Evolutionary conservation across 1,140 invertebrate genomes (phyloP).

Genomic region (Bilobella aurantiaca): DNA sequence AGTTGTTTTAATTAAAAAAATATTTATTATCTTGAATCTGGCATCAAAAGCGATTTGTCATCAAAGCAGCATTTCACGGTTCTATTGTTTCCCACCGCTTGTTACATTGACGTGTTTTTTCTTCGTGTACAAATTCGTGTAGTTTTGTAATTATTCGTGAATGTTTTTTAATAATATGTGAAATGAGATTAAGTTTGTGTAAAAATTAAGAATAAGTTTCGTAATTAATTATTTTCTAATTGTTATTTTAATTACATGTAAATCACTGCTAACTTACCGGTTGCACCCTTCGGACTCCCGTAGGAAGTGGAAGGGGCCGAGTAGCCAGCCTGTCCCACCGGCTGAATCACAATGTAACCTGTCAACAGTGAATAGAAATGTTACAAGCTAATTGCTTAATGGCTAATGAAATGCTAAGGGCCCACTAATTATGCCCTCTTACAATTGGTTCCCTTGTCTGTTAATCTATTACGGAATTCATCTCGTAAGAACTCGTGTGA

Average conservation of each 20-base stretch:
- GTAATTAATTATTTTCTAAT: neutral
- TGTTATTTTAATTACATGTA: neutral
- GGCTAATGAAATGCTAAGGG: neutral
- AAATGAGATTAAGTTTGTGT: too few species aligned
- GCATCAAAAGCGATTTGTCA: too few species aligned
- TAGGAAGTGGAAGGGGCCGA: neutral
- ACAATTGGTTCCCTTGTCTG: neutral
- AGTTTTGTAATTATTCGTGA: too few species aligned
- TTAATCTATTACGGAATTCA: neutral
- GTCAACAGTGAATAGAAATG: neutral
- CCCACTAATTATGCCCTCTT: neutral
- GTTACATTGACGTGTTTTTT: neutral
- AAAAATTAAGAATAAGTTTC: neutral
- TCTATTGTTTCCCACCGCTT: neutral
- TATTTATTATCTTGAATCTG: too few species aligned
- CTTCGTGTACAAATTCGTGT: neutral
- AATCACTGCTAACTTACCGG: neutral
- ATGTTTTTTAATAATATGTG: too few species aligned
- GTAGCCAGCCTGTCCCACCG: neutral
- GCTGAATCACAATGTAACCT: constrained; percentile 3
- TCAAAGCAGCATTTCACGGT: too few species aligned
- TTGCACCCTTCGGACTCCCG: neutral
- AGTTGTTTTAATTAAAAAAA: too few species aligned
- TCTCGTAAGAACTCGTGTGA: neutral
- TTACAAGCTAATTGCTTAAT: neutral